Evolutionary conservation across 2,113 vertebrate genomes (phyloP).

Genomic region (Burhinus oedicnemus): DNA sequence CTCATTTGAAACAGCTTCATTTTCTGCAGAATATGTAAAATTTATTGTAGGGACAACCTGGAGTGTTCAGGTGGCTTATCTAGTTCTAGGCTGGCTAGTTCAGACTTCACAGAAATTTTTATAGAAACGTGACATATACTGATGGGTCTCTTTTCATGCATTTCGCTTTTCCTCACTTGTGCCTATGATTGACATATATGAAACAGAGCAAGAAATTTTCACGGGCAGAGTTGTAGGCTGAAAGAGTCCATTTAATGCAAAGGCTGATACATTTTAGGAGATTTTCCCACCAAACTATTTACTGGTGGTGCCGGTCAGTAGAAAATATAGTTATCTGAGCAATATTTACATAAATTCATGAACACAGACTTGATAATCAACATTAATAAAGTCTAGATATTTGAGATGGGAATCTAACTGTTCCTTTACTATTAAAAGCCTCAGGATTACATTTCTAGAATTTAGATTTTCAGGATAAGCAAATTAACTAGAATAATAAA

Average conservation of each 20-base stretch:
- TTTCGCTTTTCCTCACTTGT: not conserved
- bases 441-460: not conserved
- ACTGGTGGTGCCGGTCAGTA: not conserved
- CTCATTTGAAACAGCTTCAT: not conserved
- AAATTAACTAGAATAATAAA: not conserved
- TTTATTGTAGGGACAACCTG: not conserved
- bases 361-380: not conserved
- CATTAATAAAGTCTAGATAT: not conserved
- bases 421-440: not conserved
- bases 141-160: not conserved
- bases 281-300: not conserved
- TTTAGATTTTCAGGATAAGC: not conserved
- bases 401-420: not conserved
- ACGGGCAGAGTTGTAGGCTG: not conserved
- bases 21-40: not conserved
- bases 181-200: not conserved
- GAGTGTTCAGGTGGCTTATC: not conserved
- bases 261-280: not conserved
- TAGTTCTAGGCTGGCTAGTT: not conserved
- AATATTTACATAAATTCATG: not conserved
- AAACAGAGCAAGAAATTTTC: not conserved
- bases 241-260: not conserved
- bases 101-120: not conserved
- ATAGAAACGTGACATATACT: not conserved
- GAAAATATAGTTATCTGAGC: not conserved